Evolutionary conservation across 2,797 vertebrate species (phyloP), one percentile per base, ranked within the genome.

Genomic region (Gymnopithys bicolor): DNA sequence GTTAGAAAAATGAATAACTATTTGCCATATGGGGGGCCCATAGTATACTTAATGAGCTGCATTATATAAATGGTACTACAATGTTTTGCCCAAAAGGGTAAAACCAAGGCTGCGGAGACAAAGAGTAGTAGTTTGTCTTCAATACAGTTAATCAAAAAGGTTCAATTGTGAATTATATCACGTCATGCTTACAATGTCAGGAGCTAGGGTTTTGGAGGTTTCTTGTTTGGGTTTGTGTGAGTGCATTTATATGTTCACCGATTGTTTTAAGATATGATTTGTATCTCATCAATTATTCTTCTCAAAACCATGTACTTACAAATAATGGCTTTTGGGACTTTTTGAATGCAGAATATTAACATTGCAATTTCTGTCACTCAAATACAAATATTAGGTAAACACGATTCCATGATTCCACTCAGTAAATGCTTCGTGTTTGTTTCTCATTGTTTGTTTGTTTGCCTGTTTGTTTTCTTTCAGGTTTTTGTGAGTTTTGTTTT

Each of bases 401-500:
- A 24, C 6, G 3, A 24, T 51, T 82, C 18, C 8, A 18, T 79
- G 4, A 24, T 51, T 82, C 16, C 8, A 18, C 73, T 79, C 27
- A 67, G 14, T 3, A 73, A 63, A 62, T 12, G 2, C 2, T 19
- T 70, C 79, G 17, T 11, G 1, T 6, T 69, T 21, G 16, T 33
- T 66, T 46, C 63, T 33, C 11, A 7, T 18, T 45, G 62, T 23
- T 32, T 62, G 6, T 41, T 32, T 62, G 37, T 22, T 30, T 41
- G 17, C 16, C 18, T 43, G 41, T 43, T 43, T 43, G 16, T 43
- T 43, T 13, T 51, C 15, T 49, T 25, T 19, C 2, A 9, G 21
- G 14, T 0, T 1, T 1, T 39, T 46, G 21, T 16, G 39, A 2
- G 7, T 3, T 76, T 75, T 24, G 32, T 0, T 1, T 4, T 1